Base-by-base conservation (phyloP, 2,113 vertebrate species). In the Oreochromis niloticus region DNA sequence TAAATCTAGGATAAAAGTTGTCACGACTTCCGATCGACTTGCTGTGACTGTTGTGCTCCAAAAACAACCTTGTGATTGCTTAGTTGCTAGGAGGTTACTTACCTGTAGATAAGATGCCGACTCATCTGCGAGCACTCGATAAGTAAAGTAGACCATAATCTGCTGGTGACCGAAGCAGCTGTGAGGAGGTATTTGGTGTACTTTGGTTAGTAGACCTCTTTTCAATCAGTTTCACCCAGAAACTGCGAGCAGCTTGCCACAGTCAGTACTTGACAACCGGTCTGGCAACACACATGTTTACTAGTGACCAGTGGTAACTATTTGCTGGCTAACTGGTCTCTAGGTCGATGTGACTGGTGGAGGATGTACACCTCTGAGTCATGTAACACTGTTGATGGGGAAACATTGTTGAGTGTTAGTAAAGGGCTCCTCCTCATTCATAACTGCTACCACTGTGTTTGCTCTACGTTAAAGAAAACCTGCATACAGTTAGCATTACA, bases 21-120 rank as follows among this genome's bases (percentile, higher is more conserved):
- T 41, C 11, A 41, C 19, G 10, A 13, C 61, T 68, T 41, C 4
- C 0, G 22, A 68, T 5, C 7, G 12, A 1, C n/a, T 43, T 6
- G 2, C 61, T 11, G 61, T 68, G 36, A 68, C 63, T 1, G 32
- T n/a, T 66, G 32, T 36, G 8, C 57, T 61, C 6, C 55, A 30
- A 1, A 30, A 57, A 30, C 55, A 27, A 7, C 22, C 30, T 10
- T 19, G 3, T 0, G 59, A 0, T 63, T 36, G 61, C 36, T 9
- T 61, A 3, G 3, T n/a, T 12, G 34, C 10, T 1, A 1, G 41
- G 4, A 46, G 61, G 19, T 13, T 68, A 8, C 19, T 39, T 6
- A 39, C 1, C 34, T 39, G 17, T 0, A 22, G 32, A n/a, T 0
- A 19, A 66, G 61, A n/a, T 36, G 6, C 32, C 2, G 1, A n/a